phyloP scores from a whole-genome alignment of 2,888 invertebrate genomes.

The Stictocephala bisonia region DNA sequence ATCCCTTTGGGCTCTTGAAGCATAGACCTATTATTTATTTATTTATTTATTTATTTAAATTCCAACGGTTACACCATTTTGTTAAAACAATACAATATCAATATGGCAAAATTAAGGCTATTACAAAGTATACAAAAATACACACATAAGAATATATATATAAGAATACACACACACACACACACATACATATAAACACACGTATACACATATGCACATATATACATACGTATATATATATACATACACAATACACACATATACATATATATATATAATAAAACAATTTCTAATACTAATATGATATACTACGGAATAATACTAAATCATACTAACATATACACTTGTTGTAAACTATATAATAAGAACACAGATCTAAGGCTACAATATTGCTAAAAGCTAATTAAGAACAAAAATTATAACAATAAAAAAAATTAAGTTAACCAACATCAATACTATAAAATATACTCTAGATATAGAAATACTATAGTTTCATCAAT shows the following conservation, averaged over 20 bases:
- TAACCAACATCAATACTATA: no score
- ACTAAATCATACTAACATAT: neutral
- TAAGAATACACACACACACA: neutral
- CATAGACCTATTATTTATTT: no score
- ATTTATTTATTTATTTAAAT: no score
- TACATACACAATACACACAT: conserved; percentile 10
- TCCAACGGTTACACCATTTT: no score
- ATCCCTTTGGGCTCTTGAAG: no score
- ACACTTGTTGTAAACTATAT: conserved; percentile 12
- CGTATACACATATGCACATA: conserved; percentile 9
- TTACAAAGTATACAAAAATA: no score
- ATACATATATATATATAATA: neutral
- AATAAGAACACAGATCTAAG: neutral
- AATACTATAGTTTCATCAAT: no score
- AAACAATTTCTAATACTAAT: neutral
- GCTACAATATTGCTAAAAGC: neutral
- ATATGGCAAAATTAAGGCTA: no score
- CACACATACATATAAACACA: neutral
- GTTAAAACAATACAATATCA: no score
- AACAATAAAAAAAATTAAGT: no score
- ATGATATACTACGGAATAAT: neutral
- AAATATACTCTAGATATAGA: no score
- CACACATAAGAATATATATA: no score
- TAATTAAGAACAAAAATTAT: neutral
- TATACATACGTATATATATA: neutral